These are phyloP conservation scores for Callyntrura sp. DNA, from an alignment of 2,888 invertebrate genomes.

Conservation along the genomic window DNA sequence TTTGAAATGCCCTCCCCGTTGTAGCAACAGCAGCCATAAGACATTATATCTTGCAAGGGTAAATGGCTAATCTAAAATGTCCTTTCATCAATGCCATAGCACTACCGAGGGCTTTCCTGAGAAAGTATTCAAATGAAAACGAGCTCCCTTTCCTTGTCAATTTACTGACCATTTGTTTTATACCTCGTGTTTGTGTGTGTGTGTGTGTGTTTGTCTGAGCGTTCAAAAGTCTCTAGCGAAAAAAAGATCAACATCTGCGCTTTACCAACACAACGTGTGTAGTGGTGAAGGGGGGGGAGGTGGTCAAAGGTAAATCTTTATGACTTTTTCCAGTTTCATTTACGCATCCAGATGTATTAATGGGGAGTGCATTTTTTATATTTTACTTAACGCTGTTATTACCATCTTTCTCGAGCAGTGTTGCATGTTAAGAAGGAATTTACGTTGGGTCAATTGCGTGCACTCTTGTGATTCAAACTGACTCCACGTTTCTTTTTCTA, in stretches of 20 bases:
- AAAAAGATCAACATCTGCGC: slow-evolving; percentile 54
- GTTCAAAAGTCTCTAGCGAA: no score
- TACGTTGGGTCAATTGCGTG: slow-evolving; percentile 73
- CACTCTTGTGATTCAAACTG: slow-evolving; percentile 53
- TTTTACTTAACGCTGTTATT: background rate
- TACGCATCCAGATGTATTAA: no score
- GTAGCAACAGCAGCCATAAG: background rate
- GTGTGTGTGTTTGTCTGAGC: no score
- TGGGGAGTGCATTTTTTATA: background rate
- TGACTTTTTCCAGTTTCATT: no score
- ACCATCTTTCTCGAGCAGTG: slow-evolving; percentile 9
- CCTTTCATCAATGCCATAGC: slow-evolving; percentile 21
- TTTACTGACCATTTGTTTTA: slow-evolving; percentile 13
- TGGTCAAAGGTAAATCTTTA: background rate
- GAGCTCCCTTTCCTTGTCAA: slow-evolving; percentile 12
- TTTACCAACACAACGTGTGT: slow-evolving; percentile 9
- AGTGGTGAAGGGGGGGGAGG: background rate
- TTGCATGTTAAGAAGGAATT: slow-evolving; percentile 78
- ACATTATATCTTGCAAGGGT: slow-evolving; percentile 25
- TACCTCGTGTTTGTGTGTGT: no score
- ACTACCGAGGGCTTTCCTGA: background rate
- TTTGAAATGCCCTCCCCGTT: background rate
- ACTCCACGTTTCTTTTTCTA: no score
- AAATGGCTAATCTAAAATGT: slow-evolving; percentile 39
- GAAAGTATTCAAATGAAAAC: slow-evolving; percentile 6